Evolutionary conservation across 2,797 vertebrate genomes (phyloP).

Genomic region (Scyliorhinus canicula): DNA sequence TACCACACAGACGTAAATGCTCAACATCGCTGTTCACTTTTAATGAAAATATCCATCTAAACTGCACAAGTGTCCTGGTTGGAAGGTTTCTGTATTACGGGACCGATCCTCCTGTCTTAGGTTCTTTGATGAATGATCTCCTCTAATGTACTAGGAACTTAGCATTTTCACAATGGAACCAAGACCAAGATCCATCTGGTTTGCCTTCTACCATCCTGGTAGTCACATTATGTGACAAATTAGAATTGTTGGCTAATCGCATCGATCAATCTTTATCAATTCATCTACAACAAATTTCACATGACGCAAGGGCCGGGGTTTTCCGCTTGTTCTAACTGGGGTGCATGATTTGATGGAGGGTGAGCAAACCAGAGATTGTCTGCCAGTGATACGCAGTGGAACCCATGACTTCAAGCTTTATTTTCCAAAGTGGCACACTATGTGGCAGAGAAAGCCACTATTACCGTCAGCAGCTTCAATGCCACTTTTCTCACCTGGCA

Average conservation of each 20-base stretch:
- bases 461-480: no score
- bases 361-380: no score
- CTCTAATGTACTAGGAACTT: not conserved
- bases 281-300: not conserved
- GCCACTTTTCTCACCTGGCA: no score
- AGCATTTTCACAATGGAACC: not conserved
- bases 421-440: no score
- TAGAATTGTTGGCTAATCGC: not conserved
- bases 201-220: not conserved
- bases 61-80: not conserved
- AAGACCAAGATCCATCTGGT: not conserved
- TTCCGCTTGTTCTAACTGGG: no score
- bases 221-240: not conserved
- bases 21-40: not conserved
- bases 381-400: no score
- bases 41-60: not conserved
- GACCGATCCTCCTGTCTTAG: not conserved
- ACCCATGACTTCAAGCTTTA: no score
- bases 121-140: not conserved
- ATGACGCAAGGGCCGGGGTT: no score
- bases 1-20: not conserved
- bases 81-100: not conserved
- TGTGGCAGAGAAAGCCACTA: no score
- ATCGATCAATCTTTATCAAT: not conserved
- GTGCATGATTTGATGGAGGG: no score